phyloP scores from a whole-genome alignment of 2,113 vertebrate species.

The Aphyosemion australe region DNA sequence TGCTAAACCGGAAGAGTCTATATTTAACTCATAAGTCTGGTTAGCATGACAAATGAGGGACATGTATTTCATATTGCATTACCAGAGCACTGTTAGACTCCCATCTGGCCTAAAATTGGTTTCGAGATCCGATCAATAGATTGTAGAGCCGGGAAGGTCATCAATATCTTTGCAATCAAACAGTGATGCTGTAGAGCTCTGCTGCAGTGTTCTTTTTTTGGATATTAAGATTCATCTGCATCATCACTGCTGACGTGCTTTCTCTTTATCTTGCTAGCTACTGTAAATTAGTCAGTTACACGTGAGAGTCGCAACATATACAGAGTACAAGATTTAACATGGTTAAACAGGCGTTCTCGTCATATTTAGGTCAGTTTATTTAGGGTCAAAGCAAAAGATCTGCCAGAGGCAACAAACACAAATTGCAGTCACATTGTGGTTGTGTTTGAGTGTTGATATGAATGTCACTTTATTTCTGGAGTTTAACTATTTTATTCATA shows the following conservation, averaged over 20 bases:
- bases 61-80: slow-evolving; percentile 71
- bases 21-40: slow-evolving; percentile 75
- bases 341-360: slow-evolving; percentile 31
- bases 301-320: not conserved
- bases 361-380: slow-evolving; percentile 49
- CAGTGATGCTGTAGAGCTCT: slow-evolving; percentile 33
- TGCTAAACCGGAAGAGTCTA: slow-evolving; percentile 68
- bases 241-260: slow-evolving; percentile 33
- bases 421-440: not conserved
- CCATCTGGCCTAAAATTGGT: slow-evolving; percentile 55
- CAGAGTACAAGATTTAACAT: slow-evolving; percentile 15
- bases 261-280: slow-evolving; percentile 10
- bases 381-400: slow-evolving; percentile 20
- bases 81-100: slow-evolving; percentile 52
- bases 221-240: slow-evolving; percentile 42
- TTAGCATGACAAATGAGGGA: slow-evolving; percentile 73
- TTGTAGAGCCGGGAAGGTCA: slow-evolving; percentile 38
- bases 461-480: not conserved
- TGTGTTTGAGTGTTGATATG: not conserved
- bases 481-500: no score
- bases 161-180: slow-evolving; percentile 51
- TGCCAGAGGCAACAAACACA: slow-evolving; percentile 14
- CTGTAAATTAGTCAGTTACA: slow-evolving; percentile 13
- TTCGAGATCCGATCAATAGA: slow-evolving; percentile 64
- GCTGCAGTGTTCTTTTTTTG: slow-evolving; percentile 34